These are phyloP conservation scores for Drosophila peninsularis DNA, from an alignment of 2,888 invertebrate species.

Conservation along the genomic window DNA sequence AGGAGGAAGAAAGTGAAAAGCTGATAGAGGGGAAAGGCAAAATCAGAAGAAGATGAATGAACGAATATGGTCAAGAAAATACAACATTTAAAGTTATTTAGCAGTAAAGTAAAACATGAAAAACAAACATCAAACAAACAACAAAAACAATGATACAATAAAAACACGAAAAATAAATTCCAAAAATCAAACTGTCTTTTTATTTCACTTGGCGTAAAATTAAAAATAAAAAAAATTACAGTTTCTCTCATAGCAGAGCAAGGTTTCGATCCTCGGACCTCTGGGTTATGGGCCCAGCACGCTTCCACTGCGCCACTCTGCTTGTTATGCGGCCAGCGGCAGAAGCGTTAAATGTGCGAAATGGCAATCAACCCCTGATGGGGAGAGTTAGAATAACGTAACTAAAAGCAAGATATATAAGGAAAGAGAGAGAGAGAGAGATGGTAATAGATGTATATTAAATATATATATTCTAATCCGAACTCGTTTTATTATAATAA, in stretches of 20 bases:
- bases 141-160: slow-evolving; percentile 71
- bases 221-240: neutral
- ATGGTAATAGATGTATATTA: neutral
- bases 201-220: neutral
- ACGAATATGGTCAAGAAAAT: slow-evolving; percentile 70
- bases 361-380: slow-evolving; percentile 1
- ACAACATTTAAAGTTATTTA: slow-evolving; percentile 81
- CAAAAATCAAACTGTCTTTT: slow-evolving; percentile 38
- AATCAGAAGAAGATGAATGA: slow-evolving; percentile 33
- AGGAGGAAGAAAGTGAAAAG: slow-evolving; percentile 13
- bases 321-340: slow-evolving; percentile 5
- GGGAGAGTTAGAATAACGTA: neutral
- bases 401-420: neutral
- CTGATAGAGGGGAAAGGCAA: slow-evolving; percentile 1
- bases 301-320: slow-evolving; percentile 62
- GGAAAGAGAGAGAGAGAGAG: neutral
- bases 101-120: slow-evolving; percentile 70
- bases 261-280: slow-evolving; percentile 65
- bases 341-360: neutral
- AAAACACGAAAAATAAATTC: slow-evolving; percentile 75
- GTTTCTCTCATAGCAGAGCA: slow-evolving; percentile 36
- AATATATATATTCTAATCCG: neutral
- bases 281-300: slow-evolving; percentile 63
- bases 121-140: slow-evolving; percentile 63
- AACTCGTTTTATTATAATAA: neutral